Evolutionary conservation across 2,113 vertebrate genomes (phyloP).

Genomic region (Gymnarchus niloticus): DNA sequence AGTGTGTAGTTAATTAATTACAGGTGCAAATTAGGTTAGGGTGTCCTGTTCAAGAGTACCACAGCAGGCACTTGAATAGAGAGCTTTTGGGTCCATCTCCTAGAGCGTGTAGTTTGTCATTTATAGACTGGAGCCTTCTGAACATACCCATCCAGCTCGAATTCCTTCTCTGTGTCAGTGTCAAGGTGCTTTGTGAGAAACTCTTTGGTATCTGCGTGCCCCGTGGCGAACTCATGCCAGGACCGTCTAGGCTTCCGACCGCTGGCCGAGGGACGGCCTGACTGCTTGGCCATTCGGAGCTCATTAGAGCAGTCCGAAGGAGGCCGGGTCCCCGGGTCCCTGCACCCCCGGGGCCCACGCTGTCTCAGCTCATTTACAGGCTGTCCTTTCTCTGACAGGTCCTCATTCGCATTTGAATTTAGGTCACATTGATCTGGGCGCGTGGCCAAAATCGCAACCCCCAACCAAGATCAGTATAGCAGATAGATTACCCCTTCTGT

Average conservation of each 20-base stretch:
- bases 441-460: constrained; percentile 48
- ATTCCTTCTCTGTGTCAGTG: neutral
- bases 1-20: neutral
- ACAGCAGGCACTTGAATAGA: neutral
- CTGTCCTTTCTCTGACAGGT: constrained; percentile 59
- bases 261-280: constrained; percentile 6
- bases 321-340: constrained; percentile 44
- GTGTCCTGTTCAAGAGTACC: neutral
- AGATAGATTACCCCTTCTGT: constrained; percentile 32
- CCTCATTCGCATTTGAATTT: constrained; percentile 65
- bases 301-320: constrained; percentile 57
- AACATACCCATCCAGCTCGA: neutral
- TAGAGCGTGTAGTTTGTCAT: neutral
- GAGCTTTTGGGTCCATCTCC: neutral
- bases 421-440: constrained; percentile 69
- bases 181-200: constrained; percentile 5
- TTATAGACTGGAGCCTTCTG: neutral
- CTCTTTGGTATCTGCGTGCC: neutral
- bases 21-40: neutral
- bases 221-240: neutral
- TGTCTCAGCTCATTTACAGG: constrained; percentile 64
- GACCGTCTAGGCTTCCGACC: neutral
- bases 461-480: constrained; percentile 36
- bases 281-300: constrained; percentile 59
- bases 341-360: constrained; percentile 40